Evolutionary conservation across 2,888 invertebrate species (phyloP).

Genomic region (Idaea aversata): DNA sequence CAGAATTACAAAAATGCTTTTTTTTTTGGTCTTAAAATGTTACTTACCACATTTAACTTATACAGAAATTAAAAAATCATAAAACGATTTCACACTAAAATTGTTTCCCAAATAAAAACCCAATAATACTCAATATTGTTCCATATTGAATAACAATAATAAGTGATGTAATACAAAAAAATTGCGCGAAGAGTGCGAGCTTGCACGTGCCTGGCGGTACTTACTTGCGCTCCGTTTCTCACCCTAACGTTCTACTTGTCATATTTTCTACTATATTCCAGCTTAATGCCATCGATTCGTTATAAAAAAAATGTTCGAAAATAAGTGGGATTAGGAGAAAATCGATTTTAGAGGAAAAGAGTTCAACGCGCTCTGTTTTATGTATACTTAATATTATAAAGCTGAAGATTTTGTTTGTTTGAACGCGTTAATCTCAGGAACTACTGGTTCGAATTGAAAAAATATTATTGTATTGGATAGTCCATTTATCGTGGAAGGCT

Average conservation of each 20-base stretch:
- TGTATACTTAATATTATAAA: too few species aligned
- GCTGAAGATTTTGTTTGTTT: too few species aligned
- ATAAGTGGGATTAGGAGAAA: neutral
- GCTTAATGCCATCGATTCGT: neutral
- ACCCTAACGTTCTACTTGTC: slow-evolving; percentile 39
- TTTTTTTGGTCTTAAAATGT: too few species aligned
- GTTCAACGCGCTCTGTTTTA: slow-evolving; percentile 18
- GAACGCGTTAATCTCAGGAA: too few species aligned
- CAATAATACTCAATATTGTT: slow-evolving; percentile 49
- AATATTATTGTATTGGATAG: too few species aligned
- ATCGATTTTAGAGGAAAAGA: slow-evolving; percentile 12
- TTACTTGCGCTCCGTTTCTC: slow-evolving; percentile 68
- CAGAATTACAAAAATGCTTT: too few species aligned
- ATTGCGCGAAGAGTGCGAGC: slow-evolving; percentile 58
- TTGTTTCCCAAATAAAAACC: slow-evolving; percentile 12
- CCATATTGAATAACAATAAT: slow-evolving; percentile 48
- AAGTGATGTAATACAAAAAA: slow-evolving; percentile 59
- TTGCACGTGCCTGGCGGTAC: slow-evolving; percentile 64
- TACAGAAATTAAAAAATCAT: too few species aligned
- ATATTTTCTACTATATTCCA: slow-evolving; percentile 3
- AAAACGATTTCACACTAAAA: neutral
- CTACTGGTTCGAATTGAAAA: too few species aligned
- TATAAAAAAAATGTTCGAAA: neutral
- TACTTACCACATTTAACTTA: too few species aligned
- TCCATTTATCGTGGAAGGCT: too few species aligned